Percentiles rank a stretch among this genome's conserved stretches.
These are phyloP conservation scores for Mixornis gularis DNA, from an alignment of 2,113 vertebrate species.

Conservation along the genomic window DNA sequence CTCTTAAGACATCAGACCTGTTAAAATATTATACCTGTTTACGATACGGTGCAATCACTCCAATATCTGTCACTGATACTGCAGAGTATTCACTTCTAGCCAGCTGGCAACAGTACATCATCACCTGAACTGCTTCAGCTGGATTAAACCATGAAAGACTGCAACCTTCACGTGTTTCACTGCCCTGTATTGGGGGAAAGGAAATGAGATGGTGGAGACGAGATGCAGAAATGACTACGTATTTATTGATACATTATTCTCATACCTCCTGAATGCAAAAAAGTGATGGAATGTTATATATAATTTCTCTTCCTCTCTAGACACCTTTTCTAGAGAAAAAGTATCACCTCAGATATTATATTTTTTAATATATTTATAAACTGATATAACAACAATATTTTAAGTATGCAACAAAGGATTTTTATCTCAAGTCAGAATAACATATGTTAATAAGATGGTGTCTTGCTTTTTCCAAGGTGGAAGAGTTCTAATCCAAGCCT, in stretches of 20 bases:
- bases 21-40: constrained; percentile 80
- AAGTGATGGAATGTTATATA: neutral
- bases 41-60: constrained; percentile 88
- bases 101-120: constrained; percentile 90
- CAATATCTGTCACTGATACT: constrained; percentile 77
- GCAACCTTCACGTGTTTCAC: constrained; percentile 83
- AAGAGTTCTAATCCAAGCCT: neutral
- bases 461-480: neutral
- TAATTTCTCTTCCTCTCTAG: neutral
- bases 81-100: constrained; percentile 73
- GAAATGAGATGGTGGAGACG: neutral
- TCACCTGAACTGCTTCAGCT: constrained; percentile 86
- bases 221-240: rapidly evolving
- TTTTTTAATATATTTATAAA: neutral
- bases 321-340: neutral
- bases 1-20: neutral
- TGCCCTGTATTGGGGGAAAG: constrained; percentile 70
- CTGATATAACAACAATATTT: neutral
- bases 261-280: neutral
- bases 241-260: neutral
- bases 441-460: neutral
- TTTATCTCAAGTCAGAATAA: neutral
- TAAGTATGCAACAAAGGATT: neutral
- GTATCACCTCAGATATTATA: neutral
- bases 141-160: constrained; percentile 95